Evolutionary conservation across 1,140 invertebrate genomes (phyloP).

Genomic region (Aplysia californica): DNA sequence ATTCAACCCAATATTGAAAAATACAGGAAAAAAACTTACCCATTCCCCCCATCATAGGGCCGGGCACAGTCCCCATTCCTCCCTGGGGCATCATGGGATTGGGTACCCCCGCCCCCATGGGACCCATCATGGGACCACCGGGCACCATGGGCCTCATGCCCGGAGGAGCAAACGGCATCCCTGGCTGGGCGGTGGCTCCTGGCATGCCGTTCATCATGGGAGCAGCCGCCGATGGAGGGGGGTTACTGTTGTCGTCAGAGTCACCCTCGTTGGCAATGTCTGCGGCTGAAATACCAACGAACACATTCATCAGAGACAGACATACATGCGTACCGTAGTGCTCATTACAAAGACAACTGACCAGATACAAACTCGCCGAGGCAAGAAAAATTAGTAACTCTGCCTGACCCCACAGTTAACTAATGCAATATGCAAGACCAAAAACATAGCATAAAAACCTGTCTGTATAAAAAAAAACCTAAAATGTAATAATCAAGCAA

Average conservation of each 20-base stretch:
- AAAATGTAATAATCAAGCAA: not conserved
- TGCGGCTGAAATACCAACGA: constrained; percentile 18
- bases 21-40: constrained; percentile 9
- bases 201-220: constrained; percentile 41
- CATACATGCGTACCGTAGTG: too few relatives aligned
- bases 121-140: constrained; percentile 69
- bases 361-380: too few relatives aligned
- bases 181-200: constrained; percentile 51
- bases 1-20: too few relatives aligned
- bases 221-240: constrained; percentile 17
- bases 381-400: too few relatives aligned
- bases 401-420: too few relatives aligned
- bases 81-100: constrained; percentile 70
- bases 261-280: constrained; percentile 55
- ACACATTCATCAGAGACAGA: too few relatives aligned
- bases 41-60: constrained; percentile 29
- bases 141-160: constrained; percentile 48
- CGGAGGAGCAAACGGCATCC: constrained; percentile 44
- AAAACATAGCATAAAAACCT: not conserved
- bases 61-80: constrained; percentile 70
- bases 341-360: too few relatives aligned
- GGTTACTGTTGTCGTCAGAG: constrained; percentile 37
- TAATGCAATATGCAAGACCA: too few relatives aligned
- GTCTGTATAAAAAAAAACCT: not conserved
- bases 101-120: constrained; percentile 70